phyloP scores from a whole-genome alignment of 2,797 vertebrate species.

The Chloroceryle inda region DNA sequence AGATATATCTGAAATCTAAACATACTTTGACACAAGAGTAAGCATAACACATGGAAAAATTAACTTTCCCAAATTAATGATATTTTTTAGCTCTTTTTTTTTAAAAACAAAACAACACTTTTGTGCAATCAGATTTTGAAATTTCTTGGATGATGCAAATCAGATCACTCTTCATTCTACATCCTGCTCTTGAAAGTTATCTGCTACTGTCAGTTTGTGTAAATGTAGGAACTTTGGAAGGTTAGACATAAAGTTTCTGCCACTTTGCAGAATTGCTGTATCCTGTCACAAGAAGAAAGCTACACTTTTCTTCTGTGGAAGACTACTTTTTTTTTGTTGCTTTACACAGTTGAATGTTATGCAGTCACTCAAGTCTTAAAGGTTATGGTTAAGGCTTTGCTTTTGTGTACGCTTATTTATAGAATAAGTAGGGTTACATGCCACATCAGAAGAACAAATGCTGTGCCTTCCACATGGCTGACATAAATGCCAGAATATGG shows the following conservation, averaged over 20 bases:
- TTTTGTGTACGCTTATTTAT: constrained; percentile 7
- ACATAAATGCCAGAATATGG: neutral
- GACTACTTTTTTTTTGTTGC: neutral
- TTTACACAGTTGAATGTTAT: neutral
- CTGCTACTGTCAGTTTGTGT: neutral
- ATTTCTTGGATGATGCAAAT: neutral
- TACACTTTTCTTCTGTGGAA: neutral
- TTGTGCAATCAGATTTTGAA: neutral
- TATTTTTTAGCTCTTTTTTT: neutral
- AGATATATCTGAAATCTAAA: neutral
- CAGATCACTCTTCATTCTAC: neutral
- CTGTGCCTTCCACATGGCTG: neutral
- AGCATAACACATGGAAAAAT: neutral
- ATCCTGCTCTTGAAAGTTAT: neutral
- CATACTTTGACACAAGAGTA: neutral
- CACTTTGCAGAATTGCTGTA: neutral
- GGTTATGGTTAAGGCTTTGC: neutral
- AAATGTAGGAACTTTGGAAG: neutral
- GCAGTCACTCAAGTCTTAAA: neutral
- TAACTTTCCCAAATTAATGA: neutral
- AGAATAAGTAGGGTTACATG: neutral
- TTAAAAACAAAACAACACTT: too few species aligned
- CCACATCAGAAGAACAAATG: neutral
- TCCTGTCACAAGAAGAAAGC: neutral
- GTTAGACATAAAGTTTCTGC: neutral